Base-by-base conservation (phyloP, 1,140 invertebrate species). In the Sarcophaga bullata region DNA sequence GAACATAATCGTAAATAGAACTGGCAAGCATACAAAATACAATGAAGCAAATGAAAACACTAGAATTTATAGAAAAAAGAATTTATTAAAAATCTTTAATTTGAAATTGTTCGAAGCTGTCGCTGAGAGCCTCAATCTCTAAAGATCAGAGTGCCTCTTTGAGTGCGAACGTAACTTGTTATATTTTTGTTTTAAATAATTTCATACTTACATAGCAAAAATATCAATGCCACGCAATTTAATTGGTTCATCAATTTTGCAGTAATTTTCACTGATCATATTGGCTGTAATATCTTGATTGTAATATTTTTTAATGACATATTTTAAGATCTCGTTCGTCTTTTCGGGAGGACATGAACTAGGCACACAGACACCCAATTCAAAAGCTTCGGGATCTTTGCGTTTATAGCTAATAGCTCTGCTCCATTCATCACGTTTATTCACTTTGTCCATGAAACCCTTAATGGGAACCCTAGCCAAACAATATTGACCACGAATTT, bases 1-100 rank as follows among this genome's bases (percentile, higher is more conserved):
- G 85, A 8, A 89, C 49, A 46, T 84, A 88, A 47, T 89, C 88
- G 68, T 89, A 89, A 49, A 89, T 82, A 72, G 88, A 89, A 86
- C 87, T 87, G 9, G 85, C 85, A 17, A 89, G 62, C 83, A 89
- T 78, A 25, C 85, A 87, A 48, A 86, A 80, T 8, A 88, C 72
- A 52, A 89, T 89, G 68, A 86, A 52, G 86, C 84, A 80, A 89
- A 89, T 68, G 81, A 89, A 89, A 19, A 87, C 47, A 50, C 87
- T 88, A 48, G 1, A 80, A 72, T 49, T 13, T 15, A 82, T 37
- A 37, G 25, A 46, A 83, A 72, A n/a, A 52, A 10, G 50, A 9
- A 52, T 52, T 10, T 52, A 52, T 13, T 52, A 10, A 52, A 13
- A 52, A 37, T 2, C 4, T 37, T 37, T 37, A 37, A 52, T 3